Percentiles rank a stretch among this genome's conserved stretches.
phyloP scores from a whole-genome alignment of 2,797 vertebrate species.

The Acanthurus leucopareius region DNA sequence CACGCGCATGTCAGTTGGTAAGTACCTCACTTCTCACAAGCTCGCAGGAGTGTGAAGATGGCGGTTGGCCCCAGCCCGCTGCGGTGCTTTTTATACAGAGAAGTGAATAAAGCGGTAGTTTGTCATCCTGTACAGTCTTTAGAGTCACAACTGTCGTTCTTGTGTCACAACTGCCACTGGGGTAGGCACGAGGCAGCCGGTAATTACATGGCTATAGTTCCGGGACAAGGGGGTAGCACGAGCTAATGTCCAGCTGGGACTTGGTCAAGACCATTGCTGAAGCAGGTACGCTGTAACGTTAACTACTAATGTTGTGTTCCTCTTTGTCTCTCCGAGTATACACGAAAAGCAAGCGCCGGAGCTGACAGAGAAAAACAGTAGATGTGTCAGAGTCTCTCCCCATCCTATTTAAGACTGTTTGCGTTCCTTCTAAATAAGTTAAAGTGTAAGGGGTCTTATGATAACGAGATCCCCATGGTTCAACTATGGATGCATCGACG shows the following conservation, averaged over 20 bases:
- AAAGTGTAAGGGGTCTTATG: conserved; percentile 85
- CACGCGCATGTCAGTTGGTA: conserved; percentile 76
- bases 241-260: conserved; percentile 94
- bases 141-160: conserved; percentile 90
- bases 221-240: conserved; percentile 89
- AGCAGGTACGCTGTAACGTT: conserved; percentile 84
- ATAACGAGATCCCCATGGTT: conserved; percentile 87
- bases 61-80: conserved; percentile 93
- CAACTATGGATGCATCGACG: conserved; percentile 86
- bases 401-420: conserved; percentile 71
- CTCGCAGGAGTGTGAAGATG: conserved; percentile 94
- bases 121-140: conserved; percentile 90
- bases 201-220: conserved; percentile 91
- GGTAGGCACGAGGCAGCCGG: conserved; percentile 87
- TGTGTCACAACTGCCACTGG: conserved; percentile 86
- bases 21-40: conserved; percentile 78
- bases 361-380: conserved; percentile 43
- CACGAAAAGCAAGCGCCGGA: conserved; percentile 58
- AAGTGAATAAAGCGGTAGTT: conserved; percentile 96
- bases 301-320: conserved; percentile 73
- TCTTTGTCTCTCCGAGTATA: conserved; percentile 59
- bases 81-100: conserved; percentile 93
- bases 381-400: conserved; percentile 52
- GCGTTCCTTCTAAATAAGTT: conserved; percentile 83
- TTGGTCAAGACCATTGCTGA: conserved; percentile 88